Percentiles rank a stretch among this genome's conserved stretches.
Evolutionary conservation across 2,797 vertebrate genomes (phyloP).

Genomic region (Avahi laniger): DNA sequence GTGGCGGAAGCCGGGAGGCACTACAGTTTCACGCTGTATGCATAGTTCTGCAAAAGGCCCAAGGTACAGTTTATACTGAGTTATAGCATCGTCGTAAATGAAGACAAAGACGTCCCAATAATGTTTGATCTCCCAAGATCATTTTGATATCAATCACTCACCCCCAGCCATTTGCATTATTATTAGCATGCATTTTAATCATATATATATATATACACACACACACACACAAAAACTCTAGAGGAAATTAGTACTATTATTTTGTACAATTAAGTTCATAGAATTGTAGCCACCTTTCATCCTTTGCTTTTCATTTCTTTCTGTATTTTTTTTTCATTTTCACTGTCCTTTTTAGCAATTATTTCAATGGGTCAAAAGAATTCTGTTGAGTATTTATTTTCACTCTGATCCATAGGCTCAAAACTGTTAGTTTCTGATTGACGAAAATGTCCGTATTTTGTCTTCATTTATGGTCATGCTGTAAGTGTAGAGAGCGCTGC

Average conservation of each 20-base stretch:
- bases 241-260: background rate
- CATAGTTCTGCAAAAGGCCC: background rate
- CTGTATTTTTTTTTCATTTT: background rate
- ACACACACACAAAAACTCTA: background rate
- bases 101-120: background rate
- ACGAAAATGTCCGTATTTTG: background rate
- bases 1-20: rapidly evolving
- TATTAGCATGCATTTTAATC: background rate
- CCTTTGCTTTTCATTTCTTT: background rate
- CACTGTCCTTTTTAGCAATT: background rate
- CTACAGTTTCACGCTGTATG: rapidly evolving
- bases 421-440: background rate
- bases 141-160: no score
- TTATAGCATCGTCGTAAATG: background rate
- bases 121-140: rapidly evolving
- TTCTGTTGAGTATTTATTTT: background rate
- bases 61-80: background rate
- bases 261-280: background rate
- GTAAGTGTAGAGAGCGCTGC: no score
- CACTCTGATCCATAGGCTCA: background rate
- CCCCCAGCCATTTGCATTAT: background rate
- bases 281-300: no score
- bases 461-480: background rate
- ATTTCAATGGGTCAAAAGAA: rapidly evolving
- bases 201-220: rapidly evolving